Conservation (phyloP, 2,888 invertebrate species). For the Protophormia terraenovae region DNA sequence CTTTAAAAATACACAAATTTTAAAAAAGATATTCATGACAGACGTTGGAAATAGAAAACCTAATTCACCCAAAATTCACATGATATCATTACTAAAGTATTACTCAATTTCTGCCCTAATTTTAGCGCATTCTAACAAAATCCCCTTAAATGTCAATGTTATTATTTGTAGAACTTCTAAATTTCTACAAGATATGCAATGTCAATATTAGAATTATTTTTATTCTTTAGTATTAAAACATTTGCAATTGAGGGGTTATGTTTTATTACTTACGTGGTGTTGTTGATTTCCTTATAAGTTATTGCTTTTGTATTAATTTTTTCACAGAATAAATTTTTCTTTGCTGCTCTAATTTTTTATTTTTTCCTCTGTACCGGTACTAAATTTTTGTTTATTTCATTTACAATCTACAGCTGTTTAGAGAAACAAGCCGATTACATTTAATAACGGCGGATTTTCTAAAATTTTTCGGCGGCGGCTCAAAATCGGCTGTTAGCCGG, state of each 20-base stretch:
- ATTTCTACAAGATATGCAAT: too few species aligned
- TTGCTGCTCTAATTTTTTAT: background rate
- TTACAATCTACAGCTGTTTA: constrained; percentile 22
- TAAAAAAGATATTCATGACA: background rate
- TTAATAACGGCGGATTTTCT: too few species aligned
- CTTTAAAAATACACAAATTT: background rate
- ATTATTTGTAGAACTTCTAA: background rate
- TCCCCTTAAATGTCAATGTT: constrained; percentile 1
- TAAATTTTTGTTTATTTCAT: constrained; percentile 40
- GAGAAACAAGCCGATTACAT: too few species aligned
- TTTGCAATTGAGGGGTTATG: background rate
- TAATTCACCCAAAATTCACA: background rate
- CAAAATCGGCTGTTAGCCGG: too few species aligned
- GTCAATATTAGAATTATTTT: too few species aligned
- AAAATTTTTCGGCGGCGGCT: too few species aligned
- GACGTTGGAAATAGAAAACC: background rate
- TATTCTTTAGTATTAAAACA: too few species aligned
- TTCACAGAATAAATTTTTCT: background rate
- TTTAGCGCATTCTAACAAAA: constrained; percentile 4
- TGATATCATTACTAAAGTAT: background rate
- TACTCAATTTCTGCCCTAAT: constrained; percentile 36
- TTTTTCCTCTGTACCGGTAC: constrained; percentile 40
- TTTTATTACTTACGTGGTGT: constrained; percentile 32
- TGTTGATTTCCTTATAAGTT: background rate
- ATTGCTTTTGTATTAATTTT: background rate